phyloP scores from a whole-genome alignment of 2,113 vertebrate genomes.

The Campylomormyrus tamandua region DNA sequence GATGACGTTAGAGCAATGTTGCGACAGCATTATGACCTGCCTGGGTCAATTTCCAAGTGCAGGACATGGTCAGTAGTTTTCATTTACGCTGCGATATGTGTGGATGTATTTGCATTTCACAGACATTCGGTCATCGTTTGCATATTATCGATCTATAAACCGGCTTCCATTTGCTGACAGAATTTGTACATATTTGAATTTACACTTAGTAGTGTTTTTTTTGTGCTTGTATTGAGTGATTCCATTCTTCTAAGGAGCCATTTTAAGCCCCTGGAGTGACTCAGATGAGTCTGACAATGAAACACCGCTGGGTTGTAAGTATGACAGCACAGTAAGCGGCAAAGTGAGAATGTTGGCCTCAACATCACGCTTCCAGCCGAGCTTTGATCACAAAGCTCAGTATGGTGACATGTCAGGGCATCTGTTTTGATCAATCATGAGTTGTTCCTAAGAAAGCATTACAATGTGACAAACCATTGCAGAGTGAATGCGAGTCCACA shows the following conservation, averaged over 20 bases:
- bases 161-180: neutral
- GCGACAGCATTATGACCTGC: neutral
- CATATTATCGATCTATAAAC: neutral
- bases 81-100: neutral
- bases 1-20: neutral
- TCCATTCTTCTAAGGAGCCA: neutral
- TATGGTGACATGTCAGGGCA: neutral
- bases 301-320: neutral
- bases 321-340: neutral
- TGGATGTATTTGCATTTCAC: neutral
- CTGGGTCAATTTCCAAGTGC: neutral
- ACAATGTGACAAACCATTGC: neutral
- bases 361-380: neutral
- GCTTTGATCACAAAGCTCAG: neutral
- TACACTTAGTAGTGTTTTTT: neutral
- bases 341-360: neutral
- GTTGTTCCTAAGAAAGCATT: neutral
- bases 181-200: neutral
- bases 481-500: neutral
- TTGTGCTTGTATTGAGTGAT: neutral
- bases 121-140: neutral
- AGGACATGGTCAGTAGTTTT: neutral
- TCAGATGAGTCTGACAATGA: neutral
- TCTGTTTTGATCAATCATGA: neutral
- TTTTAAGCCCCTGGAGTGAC: neutral